Evolutionary conservation across 2,113 vertebrate genomes (phyloP).

Genomic region (Pluvianellus socialis): DNA sequence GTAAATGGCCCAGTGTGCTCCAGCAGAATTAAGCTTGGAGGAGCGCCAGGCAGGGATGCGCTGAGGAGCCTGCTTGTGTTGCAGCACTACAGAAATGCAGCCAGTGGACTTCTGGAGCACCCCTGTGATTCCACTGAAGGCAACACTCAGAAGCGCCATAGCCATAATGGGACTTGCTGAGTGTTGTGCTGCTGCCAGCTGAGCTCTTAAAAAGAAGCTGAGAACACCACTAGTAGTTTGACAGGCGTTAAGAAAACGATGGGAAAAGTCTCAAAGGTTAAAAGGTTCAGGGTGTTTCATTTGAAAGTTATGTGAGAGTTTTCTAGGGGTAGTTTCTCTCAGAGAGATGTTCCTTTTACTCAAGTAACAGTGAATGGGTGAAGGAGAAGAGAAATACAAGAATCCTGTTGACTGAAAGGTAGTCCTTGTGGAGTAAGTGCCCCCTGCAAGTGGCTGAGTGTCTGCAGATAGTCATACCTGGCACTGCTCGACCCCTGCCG

Average conservation of each 20-base stretch:
- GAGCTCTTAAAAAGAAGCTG: neutral
- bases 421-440: neutral
- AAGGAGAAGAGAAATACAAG: neutral
- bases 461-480: neutral
- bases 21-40: neutral
- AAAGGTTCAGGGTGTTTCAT: neutral
- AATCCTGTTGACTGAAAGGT: neutral
- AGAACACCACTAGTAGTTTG: neutral
- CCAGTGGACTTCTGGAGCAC: neutral
- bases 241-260: neutral
- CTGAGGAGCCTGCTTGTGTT: neutral
- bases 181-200: neutral
- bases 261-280: neutral
- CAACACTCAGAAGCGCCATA: neutral
- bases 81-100: neutral
- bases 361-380: neutral
- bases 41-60: neutral
- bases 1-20: fast-evolving
- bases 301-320: neutral
- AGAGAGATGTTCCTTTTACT: neutral
- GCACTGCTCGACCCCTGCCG: neutral
- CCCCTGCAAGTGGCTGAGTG: neutral
- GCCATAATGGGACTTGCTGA: neutral
- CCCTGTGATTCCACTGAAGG: neutral
- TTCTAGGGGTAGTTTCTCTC: neutral